Evolutionary conservation across 1,140 invertebrate genomes (phyloP).

Genomic region (Patella vulgata): DNA sequence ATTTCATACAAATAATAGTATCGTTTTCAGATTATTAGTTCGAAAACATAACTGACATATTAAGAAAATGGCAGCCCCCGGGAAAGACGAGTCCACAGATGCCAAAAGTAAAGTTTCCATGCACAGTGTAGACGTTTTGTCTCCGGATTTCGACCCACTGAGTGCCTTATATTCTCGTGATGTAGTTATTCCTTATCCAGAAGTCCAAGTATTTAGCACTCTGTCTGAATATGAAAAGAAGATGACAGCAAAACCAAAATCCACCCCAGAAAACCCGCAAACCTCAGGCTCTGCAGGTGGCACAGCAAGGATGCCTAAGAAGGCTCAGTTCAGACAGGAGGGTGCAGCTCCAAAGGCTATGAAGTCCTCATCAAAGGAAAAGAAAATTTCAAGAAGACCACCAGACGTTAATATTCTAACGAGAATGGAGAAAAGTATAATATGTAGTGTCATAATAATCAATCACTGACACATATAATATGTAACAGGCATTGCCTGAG

Average conservation of each 20-base stretch:
- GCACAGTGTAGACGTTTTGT: constrained; percentile 18
- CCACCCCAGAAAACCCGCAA: constrained; percentile 5
- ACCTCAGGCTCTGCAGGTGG: constrained; percentile 11
- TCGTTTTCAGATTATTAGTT: too few species aligned
- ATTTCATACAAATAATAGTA: too few species aligned
- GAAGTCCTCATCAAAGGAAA: neutral
- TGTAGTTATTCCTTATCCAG: constrained; percentile 25
- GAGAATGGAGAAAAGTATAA: constrained; percentile 40
- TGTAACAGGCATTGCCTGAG: too few species aligned
- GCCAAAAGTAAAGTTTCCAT: constrained; percentile 23
- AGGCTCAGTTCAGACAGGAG: constrained; percentile 5
- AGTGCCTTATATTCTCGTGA: constrained; percentile 35
- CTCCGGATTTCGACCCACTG: constrained; percentile 41
- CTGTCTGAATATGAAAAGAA: constrained; percentile 44
- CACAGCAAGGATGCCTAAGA: neutral
- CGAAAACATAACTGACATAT: too few species aligned
- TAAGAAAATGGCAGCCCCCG: constrained; percentile 53
- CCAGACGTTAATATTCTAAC: constrained; percentile 33
- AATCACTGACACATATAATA: too few species aligned
- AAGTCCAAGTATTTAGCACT: constrained; percentile 42
- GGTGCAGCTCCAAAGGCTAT: constrained; percentile 19
- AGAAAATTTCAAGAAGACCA: constrained; percentile 7
- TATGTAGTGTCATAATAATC: too few species aligned
- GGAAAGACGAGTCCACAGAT: constrained; percentile 19
- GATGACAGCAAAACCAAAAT: constrained; percentile 23